Evolutionary conservation across 2,888 invertebrate genomes (phyloP).

Genomic region (Prenolepis imparis): DNA sequence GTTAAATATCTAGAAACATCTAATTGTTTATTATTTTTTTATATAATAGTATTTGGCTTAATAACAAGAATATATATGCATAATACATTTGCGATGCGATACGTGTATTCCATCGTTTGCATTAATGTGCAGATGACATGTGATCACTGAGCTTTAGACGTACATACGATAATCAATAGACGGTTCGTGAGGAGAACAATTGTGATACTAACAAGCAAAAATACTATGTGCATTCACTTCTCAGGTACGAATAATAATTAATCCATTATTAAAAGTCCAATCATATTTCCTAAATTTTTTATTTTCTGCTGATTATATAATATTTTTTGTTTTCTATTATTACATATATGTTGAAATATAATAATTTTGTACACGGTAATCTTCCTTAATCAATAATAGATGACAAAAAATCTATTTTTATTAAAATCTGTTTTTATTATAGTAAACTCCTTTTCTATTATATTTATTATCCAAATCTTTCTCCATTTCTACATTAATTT

Average conservation of each 20-base stretch:
- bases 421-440: background rate
- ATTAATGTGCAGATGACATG: conserved; percentile 55
- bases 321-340: background rate
- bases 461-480: background rate
- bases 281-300: conserved; percentile 33
- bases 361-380: background rate
- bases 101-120: conserved; percentile 46
- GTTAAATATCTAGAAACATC: background rate
- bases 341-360: background rate
- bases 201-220: conserved; percentile 49
- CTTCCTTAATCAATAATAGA: conserved; percentile 14
- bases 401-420: background rate
- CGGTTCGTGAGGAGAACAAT: conserved; percentile 44
- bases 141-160: conserved; percentile 43
- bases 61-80: conserved; percentile 16
- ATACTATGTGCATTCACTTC: conserved; percentile 39
- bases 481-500: conserved; percentile 20
- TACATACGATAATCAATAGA: conserved; percentile 45
- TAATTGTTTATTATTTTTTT: background rate
- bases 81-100: conserved; percentile 4
- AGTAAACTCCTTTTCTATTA: background rate
- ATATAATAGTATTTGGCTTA: background rate
- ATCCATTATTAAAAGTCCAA: conserved; percentile 36
- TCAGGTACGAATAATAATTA: conserved; percentile 52
- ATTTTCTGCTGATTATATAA: background rate